These are phyloP conservation scores for Stichodactyla mertensii DNA, from an alignment of 64 coral and sea anemone genomes.

Conservation along the genomic window DNA sequence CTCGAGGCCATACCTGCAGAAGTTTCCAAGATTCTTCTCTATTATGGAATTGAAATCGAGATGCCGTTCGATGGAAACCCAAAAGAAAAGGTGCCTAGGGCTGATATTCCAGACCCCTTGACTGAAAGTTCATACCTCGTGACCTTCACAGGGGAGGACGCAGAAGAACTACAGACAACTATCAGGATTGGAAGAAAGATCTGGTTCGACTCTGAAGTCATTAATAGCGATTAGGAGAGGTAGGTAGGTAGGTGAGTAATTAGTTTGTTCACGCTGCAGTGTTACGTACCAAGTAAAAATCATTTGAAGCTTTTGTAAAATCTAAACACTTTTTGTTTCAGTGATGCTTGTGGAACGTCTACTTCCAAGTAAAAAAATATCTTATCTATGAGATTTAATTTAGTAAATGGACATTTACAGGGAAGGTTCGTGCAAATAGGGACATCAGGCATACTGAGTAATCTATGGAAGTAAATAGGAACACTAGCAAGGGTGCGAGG, in stretches of 20 bases:
- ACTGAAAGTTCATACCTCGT: conserved; percentile 1
- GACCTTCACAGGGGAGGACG: conserved; percentile 39
- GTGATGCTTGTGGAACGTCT: not conserved
- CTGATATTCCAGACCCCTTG: conserved; percentile 18
- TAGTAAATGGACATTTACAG: too few species aligned
- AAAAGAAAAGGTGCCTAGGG: not conserved
- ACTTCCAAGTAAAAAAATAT: not conserved
- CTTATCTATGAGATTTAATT: too few species aligned
- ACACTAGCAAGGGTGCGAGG: too few species aligned
- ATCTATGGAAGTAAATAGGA: too few species aligned
- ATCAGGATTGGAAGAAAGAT: conserved; percentile 57
- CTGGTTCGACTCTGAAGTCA: conserved; percentile 34
- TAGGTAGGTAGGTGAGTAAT: not conserved
- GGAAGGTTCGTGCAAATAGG: too few species aligned
- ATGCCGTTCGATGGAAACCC: conserved; percentile 37
- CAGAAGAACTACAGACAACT: conserved; percentile 36
- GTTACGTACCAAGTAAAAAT: not conserved
- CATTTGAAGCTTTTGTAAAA: not conserved
- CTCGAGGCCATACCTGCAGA: conserved; percentile 19
- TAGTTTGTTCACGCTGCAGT: not conserved
- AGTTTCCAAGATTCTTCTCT: conserved; percentile 16
- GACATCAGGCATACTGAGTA: too few species aligned
- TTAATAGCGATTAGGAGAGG: not conserved
- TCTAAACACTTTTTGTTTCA: not conserved
- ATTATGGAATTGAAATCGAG: conserved; percentile 28